These are phyloP conservation scores for Pogonomyrmex californicus DNA, from an alignment of 1,140 invertebrate species.

Conservation along the genomic window DNA sequence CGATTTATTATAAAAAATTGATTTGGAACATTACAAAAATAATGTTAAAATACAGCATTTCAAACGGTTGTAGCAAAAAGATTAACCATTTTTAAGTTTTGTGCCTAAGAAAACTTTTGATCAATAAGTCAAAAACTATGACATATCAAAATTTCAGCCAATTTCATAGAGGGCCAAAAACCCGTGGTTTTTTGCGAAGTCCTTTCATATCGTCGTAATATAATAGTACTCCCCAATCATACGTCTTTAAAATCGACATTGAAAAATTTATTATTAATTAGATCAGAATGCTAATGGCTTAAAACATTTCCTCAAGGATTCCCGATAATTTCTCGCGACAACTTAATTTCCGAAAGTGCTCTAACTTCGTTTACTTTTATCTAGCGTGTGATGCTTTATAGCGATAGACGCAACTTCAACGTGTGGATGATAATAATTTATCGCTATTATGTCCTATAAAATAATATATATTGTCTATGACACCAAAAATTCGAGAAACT, in stretches of 20 bases:
- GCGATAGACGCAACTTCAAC: slow-evolving; percentile 35
- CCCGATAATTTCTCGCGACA: background rate
- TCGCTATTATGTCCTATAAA: background rate
- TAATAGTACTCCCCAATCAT: background rate
- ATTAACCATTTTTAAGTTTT: too few species aligned
- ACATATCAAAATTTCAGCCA: too few species aligned
- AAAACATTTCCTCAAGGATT: background rate
- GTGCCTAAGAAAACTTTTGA: too few species aligned
- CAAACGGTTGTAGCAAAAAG: too few species aligned
- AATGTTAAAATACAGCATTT: too few species aligned
- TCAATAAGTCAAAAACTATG: too few species aligned
- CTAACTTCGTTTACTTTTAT: slow-evolving; percentile 7
- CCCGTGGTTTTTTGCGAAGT: too few species aligned
- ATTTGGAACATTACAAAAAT: too few species aligned
- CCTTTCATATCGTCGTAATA: background rate
- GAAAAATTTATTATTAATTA: background rate
- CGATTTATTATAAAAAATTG: too few species aligned
- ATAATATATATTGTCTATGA: slow-evolving; percentile 31
- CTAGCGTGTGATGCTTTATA: slow-evolving; percentile 33
- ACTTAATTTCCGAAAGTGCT: slow-evolving; percentile 12
- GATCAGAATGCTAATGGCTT: background rate
- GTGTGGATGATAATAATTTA: slow-evolving; percentile 49
- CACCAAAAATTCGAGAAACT: slow-evolving; percentile 39
- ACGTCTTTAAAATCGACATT: slow-evolving; percentile 14
- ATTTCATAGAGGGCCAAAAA: too few species aligned